Conservation (phyloP, 2,888 invertebrate genomes). For the Tinea semifulvella region DNA sequence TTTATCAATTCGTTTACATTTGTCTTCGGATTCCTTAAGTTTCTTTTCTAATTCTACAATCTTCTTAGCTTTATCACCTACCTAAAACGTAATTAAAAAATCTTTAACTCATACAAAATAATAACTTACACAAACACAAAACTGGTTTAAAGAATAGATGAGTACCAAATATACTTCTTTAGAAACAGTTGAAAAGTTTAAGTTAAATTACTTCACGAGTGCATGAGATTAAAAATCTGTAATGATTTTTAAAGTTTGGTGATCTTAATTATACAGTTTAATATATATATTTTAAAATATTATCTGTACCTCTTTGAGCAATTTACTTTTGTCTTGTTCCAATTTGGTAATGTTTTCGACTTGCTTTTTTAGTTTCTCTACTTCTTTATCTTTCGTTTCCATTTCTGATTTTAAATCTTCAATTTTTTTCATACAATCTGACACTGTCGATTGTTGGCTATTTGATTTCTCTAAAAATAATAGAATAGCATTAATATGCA, state of each 20-base stretch:
- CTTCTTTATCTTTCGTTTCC: constrained; percentile 70
- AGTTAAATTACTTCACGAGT: too few species aligned
- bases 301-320: constrained; percentile 62
- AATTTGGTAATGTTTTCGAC: constrained; percentile 48
- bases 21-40: constrained; percentile 73
- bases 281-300: constrained; percentile 2
- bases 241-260: too few species aligned
- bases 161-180: too few species aligned
- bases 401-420: constrained; percentile 72
- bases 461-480: constrained; percentile 57
- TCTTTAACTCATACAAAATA: too few species aligned
- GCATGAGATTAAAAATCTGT: too few species aligned
- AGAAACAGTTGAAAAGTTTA: too few species aligned
- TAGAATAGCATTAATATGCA: neutral
- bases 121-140: too few species aligned
- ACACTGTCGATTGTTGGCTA: constrained; percentile 62
- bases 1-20: constrained; percentile 67
- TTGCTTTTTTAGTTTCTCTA: constrained; percentile 69
- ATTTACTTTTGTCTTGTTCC: constrained; percentile 66
- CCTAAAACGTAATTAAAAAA: constrained; percentile 44
- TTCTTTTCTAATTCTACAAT: constrained; percentile 72
- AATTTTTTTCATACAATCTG: constrained; percentile 67
- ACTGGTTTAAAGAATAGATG: too few species aligned
- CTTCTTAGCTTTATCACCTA: constrained; percentile 70
- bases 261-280: neutral